A percentile compares a stretch with the other conserved stretches of the same genome.
Conservation (phyloP, 1,140 invertebrate genomes). For the Drosophila neocordata region DNA sequence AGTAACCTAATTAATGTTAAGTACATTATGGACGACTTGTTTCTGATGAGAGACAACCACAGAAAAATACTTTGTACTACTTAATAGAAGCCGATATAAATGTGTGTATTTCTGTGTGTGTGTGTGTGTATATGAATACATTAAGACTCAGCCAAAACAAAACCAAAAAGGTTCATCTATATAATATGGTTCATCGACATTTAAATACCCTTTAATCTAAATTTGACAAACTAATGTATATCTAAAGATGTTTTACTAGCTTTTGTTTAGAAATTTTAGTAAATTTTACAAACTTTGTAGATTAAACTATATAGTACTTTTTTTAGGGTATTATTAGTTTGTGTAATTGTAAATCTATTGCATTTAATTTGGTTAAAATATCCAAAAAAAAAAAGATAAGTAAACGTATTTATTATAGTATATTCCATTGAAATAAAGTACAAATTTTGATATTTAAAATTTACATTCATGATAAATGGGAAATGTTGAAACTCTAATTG, state of each 20-base stretch:
- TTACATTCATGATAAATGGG: background rate
- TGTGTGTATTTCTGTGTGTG: background rate
- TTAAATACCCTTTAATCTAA: background rate
- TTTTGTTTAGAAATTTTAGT: too few relatives aligned
- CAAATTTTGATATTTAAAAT: background rate
- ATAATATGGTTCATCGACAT: background rate
- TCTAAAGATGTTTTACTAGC: too few relatives aligned
- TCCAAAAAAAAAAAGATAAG: too few relatives aligned
- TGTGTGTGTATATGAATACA: background rate
- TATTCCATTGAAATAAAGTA: background rate
- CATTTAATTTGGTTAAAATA: too few relatives aligned
- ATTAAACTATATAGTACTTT: too few relatives aligned
- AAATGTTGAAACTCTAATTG: too few relatives aligned
- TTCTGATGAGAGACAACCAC: background rate
- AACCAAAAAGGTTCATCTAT: background rate
- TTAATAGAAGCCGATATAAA: background rate
- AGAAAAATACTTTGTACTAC: slow-evolving; percentile 4
- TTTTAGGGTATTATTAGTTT: too few relatives aligned
- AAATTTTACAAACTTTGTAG: too few relatives aligned
- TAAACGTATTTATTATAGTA: too few relatives aligned
- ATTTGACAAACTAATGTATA: too few relatives aligned
- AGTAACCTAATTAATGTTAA: slow-evolving; percentile 17
- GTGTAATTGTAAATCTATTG: too few relatives aligned
- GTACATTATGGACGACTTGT: slow-evolving; percentile 6
- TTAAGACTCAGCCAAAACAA: background rate